Conservation (phyloP, 2,888 invertebrate genomes). For the Prosopocoilus inquinatus region DNA sequence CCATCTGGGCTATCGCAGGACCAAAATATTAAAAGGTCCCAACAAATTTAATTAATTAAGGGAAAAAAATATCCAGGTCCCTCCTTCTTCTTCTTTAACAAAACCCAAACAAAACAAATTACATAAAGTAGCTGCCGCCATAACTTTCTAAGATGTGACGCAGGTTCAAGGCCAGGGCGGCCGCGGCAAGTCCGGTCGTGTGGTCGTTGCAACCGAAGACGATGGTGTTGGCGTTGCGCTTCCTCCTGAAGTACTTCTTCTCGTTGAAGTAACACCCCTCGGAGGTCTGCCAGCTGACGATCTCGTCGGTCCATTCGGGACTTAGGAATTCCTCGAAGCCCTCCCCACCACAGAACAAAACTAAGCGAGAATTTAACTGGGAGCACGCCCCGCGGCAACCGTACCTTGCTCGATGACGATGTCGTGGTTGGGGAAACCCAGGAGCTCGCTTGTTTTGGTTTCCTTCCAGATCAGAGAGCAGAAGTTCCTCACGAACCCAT, state of each 20-base stretch:
- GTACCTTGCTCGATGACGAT: constrained; percentile 41
- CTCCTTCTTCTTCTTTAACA: too few species aligned
- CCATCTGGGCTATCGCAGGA: too few species aligned
- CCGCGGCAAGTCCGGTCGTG: constrained; percentile 48
- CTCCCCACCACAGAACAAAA: constrained; percentile 52
- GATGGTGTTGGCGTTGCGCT: constrained; percentile 38
- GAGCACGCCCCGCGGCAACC: too few species aligned
- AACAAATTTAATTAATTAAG: too few species aligned
- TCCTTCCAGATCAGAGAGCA: constrained; percentile 39
- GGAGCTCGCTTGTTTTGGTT: constrained; percentile 34
- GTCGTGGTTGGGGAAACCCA: constrained; percentile 37
- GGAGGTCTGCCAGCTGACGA: constrained; percentile 47
- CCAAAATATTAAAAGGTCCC: too few species aligned
- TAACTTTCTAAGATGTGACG: constrained; percentile 11
- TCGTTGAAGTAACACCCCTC: constrained; percentile 45
- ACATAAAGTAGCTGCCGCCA: too few species aligned
- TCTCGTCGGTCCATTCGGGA: constrained; percentile 40
- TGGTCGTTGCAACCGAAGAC: constrained; percentile 50
- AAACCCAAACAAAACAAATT: too few species aligned
- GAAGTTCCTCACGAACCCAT: constrained; percentile 23
- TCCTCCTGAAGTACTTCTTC: constrained; percentile 15
- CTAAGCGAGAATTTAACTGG: constrained; percentile 31
- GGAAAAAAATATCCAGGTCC: too few species aligned
- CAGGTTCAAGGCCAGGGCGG: constrained; percentile 42
- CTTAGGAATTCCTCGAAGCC: constrained; percentile 50